These are phyloP conservation scores for Dasysyrphus albostriatus DNA, from an alignment of 2,888 invertebrate genomes.

Conservation along the genomic window DNA sequence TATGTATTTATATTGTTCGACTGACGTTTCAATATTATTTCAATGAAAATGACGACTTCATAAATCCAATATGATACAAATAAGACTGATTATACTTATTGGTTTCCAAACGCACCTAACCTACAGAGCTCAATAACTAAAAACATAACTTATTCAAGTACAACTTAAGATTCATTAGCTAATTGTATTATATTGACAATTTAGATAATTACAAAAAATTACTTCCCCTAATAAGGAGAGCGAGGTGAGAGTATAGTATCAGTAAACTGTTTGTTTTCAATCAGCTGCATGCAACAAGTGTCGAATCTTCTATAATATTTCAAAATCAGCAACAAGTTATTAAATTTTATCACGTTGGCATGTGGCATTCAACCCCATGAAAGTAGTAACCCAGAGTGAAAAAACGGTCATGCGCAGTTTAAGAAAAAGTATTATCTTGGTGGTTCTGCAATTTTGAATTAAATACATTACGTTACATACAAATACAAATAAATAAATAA, in stretches of 20 bases:
- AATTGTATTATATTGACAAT: constrained; percentile 62
- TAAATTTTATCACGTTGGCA: constrained; percentile 2
- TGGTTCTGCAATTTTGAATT: no score
- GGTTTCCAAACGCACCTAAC: constrained; percentile 45
- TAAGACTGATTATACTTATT: constrained; percentile 27
- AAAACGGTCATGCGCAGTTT: constrained; percentile 9
- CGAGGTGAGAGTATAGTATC: neutral
- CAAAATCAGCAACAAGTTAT: neutral
- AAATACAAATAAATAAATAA: no score
- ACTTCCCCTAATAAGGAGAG: neutral
- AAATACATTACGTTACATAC: no score
- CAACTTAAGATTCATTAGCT: constrained; percentile 58
- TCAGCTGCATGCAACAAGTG: constrained; percentile 41
- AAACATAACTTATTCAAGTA: constrained; percentile 62
- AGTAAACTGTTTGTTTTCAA: constrained; percentile 14
- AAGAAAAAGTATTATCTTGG: neutral
- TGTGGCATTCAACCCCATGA: neutral
- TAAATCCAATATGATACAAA: constrained; percentile 5
- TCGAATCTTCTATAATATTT: neutral
- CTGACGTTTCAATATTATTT: neutral
- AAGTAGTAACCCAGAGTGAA: neutral
- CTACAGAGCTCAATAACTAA: constrained; percentile 43
- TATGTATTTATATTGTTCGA: neutral
- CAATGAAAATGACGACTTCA: constrained; percentile 6
- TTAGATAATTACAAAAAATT: constrained; percentile 59